These are phyloP conservation scores for Protaetia brevitarsis DNA, from an alignment of 1,140 invertebrate species.

Conservation along the genomic window DNA sequence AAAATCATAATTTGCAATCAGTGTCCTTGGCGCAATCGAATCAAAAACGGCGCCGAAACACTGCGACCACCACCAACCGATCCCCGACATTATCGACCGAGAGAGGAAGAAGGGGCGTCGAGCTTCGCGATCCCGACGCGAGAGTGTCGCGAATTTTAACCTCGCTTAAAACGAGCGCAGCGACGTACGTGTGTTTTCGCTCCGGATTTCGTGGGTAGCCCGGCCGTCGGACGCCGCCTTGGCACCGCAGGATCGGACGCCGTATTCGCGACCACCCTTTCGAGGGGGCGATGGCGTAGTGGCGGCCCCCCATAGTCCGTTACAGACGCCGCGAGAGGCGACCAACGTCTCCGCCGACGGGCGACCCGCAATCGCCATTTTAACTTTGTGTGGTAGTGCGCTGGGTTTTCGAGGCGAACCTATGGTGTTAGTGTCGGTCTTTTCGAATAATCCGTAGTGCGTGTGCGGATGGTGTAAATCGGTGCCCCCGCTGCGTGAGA, in stretches of 20 bases:
- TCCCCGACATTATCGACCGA: slow-evolving; percentile 17
- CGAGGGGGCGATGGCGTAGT: slow-evolving; percentile 5
- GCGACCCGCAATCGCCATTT: slow-evolving; percentile 1
- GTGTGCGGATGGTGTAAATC: slow-evolving; percentile 11
- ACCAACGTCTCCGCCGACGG: too few species aligned
- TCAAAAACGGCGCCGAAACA: too few species aligned
- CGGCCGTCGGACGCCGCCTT: not conserved
- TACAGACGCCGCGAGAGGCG: not conserved
- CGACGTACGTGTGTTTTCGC: slow-evolving; percentile 4
- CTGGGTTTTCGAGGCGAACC: too few species aligned
- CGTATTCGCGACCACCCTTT: not conserved
- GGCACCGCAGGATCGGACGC: not conserved
- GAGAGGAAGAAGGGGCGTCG: not conserved
- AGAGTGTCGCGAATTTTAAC: slow-evolving; percentile 8
- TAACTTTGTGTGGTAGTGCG: slow-evolving; percentile 8
- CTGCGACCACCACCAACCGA: too few species aligned
- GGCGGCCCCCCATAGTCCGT: not conserved
- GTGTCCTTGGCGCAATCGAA: too few species aligned
- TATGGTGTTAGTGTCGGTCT: slow-evolving; percentile 11
- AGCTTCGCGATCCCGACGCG: slow-evolving; percentile 2
- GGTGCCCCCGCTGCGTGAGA: not conserved
- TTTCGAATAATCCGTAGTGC: not conserved
- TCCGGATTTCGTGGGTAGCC: not conserved
- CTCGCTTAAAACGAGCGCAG: not conserved
- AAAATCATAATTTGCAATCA: too few species aligned